Percentiles rank a stretch among this genome's conserved stretches.
phyloP scores from a whole-genome alignment of 2,113 vertebrate genomes.

The Danio rerio region GRCz12tu NC_133195.1:32753501-32754000 shows the following conservation, averaged over 20 bases:
- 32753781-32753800: too few species aligned
- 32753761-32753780: not conserved
- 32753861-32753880: not conserved
- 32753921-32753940: too few species aligned
- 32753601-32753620: not conserved
- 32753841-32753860: too few species aligned
- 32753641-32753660: too few species aligned
- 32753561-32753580: not conserved
- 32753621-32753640: not conserved
- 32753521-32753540: not conserved
- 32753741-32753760: not conserved
- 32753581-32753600: not conserved
- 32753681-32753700: not conserved
- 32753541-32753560: not conserved
- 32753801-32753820: not conserved
- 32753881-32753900: not conserved
- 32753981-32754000: too few species aligned
- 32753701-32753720: not conserved
- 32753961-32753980: too few species aligned
- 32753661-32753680: not conserved
- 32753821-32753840: not conserved
- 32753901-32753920: too few species aligned
- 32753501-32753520: slow-evolving; percentile 5
- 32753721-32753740: not conserved
- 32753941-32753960: too few species aligned